A percentile compares a stretch with the other conserved stretches of the same genome.
phyloP scores from a whole-genome alignment of 2,113 vertebrate genomes.

The Caretta caretta region DNA sequence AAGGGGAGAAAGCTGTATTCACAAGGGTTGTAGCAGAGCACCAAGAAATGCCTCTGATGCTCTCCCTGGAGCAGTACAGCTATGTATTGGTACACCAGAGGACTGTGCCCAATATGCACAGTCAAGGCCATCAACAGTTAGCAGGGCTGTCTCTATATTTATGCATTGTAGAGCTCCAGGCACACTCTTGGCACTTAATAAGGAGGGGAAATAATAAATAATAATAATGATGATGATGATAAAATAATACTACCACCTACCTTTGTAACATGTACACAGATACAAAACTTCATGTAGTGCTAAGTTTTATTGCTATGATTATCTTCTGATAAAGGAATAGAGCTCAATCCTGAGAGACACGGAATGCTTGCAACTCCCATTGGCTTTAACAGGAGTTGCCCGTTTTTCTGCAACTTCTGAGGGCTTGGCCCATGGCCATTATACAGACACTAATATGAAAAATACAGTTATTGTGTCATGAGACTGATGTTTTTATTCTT shows the following conservation, averaged over 20 bases:
- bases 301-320: not conserved
- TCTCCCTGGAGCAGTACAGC: too few species aligned
- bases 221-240: too few species aligned
- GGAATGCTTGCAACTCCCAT: rapidly evolving
- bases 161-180: rapidly evolving
- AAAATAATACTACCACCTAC: not conserved
- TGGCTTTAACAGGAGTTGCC: not conserved
- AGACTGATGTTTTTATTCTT: not conserved
- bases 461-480: not conserved
- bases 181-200: not conserved
- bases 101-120: too few species aligned
- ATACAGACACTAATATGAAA: not conserved
- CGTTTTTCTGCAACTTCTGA: not conserved
- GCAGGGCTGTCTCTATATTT: not conserved
- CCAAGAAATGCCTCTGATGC: too few species aligned
- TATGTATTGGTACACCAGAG: too few species aligned
- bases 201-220: not conserved
- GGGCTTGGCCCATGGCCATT: not conserved
- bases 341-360: not conserved
- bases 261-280: not conserved
- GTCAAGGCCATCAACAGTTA: too few species aligned
- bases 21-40: too few species aligned
- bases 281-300: rapidly evolving
- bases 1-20: too few species aligned
- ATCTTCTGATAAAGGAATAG: not conserved